phyloP scores from a whole-genome alignment of 35 echinoderm and acorn worm genomes.

The Lytechinus pictus region DNA sequence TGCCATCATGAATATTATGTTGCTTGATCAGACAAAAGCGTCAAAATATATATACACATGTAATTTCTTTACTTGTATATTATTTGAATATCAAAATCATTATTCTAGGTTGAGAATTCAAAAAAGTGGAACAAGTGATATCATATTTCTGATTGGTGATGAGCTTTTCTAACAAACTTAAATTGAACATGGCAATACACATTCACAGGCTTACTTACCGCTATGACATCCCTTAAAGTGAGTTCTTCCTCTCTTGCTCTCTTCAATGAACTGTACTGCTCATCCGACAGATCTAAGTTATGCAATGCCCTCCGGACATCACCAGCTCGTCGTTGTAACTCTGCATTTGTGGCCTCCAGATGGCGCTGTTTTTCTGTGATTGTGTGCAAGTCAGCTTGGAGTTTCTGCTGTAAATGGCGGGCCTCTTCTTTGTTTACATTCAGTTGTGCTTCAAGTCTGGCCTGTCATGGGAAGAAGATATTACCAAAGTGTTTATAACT shows the following conservation, averaged over 20 bases:
- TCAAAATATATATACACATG: too few relatives aligned
- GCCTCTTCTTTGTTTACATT: constrained; percentile 86
- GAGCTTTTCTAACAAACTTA: too few relatives aligned
- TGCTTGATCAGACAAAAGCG: too few relatives aligned
- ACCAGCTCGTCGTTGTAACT: constrained; percentile 71
- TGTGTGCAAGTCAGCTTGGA: constrained; percentile 75
- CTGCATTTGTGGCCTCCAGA: constrained; percentile 81
- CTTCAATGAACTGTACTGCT: constrained; percentile 67
- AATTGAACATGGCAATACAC: too few relatives aligned
- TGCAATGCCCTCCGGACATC: constrained; percentile 73
- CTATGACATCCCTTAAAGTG: constrained; percentile 74
- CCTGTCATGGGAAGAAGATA: constrained; percentile 61
- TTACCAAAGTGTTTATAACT: background rate
- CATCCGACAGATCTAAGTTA: constrained; percentile 78
- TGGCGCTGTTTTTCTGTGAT: constrained; percentile 80
- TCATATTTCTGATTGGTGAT: too few relatives aligned
- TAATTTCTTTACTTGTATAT: too few relatives aligned
- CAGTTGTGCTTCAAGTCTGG: constrained; percentile 89
- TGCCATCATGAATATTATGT: too few relatives aligned
- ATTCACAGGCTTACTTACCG: constrained; percentile 59
- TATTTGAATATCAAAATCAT: too few relatives aligned
- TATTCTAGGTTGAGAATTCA: too few relatives aligned
- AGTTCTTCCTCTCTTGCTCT: constrained; percentile 66
- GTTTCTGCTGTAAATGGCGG: constrained; percentile 53
- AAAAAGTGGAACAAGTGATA: too few relatives aligned